Base-by-base conservation (phyloP, 2,888 invertebrate genomes). In the Drosophila incognita region DNA sequence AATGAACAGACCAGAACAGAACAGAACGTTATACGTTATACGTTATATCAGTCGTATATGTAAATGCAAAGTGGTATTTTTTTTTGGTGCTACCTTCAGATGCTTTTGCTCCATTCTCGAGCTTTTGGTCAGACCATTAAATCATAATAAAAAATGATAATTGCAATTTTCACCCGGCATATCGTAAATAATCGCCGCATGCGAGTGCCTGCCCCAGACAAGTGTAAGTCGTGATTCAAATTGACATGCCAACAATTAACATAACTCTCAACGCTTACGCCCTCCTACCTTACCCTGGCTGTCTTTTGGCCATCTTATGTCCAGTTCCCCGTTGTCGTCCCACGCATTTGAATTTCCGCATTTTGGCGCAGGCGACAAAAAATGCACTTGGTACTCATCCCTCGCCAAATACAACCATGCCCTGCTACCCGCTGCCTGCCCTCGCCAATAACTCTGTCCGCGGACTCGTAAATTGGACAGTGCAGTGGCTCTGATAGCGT, bases 161-260 rank as follows among this genome's bases (percentile, higher is more conserved):
- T 91, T 87, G 92, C 87, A 82, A 87, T 87, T 83, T 91, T 92
- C 91, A 92, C 91, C 91, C 92, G 83, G 62, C 60, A 69, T 79
- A 74, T 82, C 87, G 86, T 92, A 91, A 91, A 91, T 87, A 87
- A 83, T 73, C 66, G 62, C 59, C 74, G 73, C 83, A 79, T 70
- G 83, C 79, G 77, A 79, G 73, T 64, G 79, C 64, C 67, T 69
- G 58, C 58, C 64, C 57, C 64, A 77, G 89, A 90, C 88, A 91
- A 91, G 91, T 91, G 92, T 89, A 91, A 85, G 87, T 89, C 89
- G 85, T 92, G 91, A 91, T 92, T 91, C 91, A 91, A 90, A 91
- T 81, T 90, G 91, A 91, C 91, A 89, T 74, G 72, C 58, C 81
- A 74, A 86, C 89, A 91, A 92, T 91, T 92, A 90, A 87, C 87